Evolutionary conservation across 2,888 invertebrate genomes (phyloP).

Genomic region (Dynastes grantii): DNA sequence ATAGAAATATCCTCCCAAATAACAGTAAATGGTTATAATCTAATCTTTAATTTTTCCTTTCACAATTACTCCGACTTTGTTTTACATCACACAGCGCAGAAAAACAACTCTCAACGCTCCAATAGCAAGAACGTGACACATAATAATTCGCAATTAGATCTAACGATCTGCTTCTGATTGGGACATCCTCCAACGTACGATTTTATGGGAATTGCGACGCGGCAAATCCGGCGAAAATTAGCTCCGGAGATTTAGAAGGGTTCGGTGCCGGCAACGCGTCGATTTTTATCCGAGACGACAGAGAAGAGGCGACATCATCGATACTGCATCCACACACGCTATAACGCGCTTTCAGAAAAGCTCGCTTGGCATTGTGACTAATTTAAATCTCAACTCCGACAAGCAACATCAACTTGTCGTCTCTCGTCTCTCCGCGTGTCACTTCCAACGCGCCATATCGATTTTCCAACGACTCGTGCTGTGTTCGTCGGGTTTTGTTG

Average conservation of each 20-base stretch:
- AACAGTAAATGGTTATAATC: too few species aligned
- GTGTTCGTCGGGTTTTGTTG: not conserved
- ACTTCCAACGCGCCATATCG: slow-evolving; percentile 1
- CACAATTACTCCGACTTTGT: too few species aligned
- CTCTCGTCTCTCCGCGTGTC: not conserved
- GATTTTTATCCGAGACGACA: not conserved
- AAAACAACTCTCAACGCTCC: too few species aligned
- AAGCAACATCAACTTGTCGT: slow-evolving; percentile 5
- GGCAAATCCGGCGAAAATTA: not conserved
- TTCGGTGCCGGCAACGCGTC: too few species aligned
- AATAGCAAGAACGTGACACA: too few species aligned
- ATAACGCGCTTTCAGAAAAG: not conserved
- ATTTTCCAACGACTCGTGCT: not conserved
- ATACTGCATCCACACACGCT: not conserved
- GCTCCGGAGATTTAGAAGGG: not conserved
- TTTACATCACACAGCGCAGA: too few species aligned
- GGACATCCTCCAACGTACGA: not conserved
- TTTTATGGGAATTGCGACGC: not conserved
- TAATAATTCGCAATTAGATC: too few species aligned
- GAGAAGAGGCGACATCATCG: not conserved
- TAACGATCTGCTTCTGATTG: too few species aligned
- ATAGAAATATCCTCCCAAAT: too few species aligned
- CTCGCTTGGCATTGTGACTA: slow-evolving; percentile 7
- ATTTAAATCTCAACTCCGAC: slow-evolving; percentile 13
- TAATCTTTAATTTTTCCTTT: too few species aligned